Evolutionary conservation across 2,888 invertebrate species (phyloP).

Genomic region (Aphrophora alni): DNA sequence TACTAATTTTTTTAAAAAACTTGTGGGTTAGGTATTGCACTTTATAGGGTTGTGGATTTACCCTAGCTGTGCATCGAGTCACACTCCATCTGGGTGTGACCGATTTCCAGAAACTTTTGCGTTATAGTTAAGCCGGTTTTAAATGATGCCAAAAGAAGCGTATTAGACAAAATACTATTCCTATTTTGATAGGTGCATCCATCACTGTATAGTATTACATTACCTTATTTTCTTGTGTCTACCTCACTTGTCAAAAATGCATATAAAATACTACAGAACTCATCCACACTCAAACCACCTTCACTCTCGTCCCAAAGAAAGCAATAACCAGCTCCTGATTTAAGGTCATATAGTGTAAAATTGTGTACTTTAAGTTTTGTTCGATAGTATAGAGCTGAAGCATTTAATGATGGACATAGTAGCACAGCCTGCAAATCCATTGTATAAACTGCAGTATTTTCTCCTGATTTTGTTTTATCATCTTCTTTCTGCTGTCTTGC

Average conservation of each 20-base stretch:
- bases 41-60: slow-evolving; percentile 18
- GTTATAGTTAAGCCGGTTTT: slow-evolving; percentile 15
- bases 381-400: slow-evolving; percentile 19
- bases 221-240: slow-evolving; percentile 1
- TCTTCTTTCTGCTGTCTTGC: slow-evolving; percentile 13
- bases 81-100: slow-evolving; percentile 26
- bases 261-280: slow-evolving; percentile 23
- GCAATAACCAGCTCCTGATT: slow-evolving; percentile 39
- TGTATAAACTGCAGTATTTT: slow-evolving; percentile 4
- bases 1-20: slow-evolving; percentile 6
- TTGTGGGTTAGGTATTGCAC: slow-evolving; percentile 7
- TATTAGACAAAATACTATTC: slow-evolving; percentile 12
- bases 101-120: slow-evolving; percentile 19
- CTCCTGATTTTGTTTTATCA: not conserved
- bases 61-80: slow-evolving; percentile 23
- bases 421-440: slow-evolving; percentile 26
- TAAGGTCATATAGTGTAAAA: slow-evolving; percentile 11
- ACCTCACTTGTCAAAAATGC: slow-evolving; percentile 2
- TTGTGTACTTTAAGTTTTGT: slow-evolving; percentile 18
- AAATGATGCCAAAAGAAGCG: slow-evolving; percentile 7
- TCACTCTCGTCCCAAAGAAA: slow-evolving; percentile 44
- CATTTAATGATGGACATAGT: slow-evolving; percentile 10
- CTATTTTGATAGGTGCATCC: slow-evolving; percentile 26
- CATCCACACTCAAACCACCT: slow-evolving; percentile 42
- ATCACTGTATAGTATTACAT: slow-evolving; percentile 23